Percentiles rank a stretch among this genome's conserved stretches.
phyloP scores from a whole-genome alignment of 2,797 vertebrate genomes.

The Sylvilagus floridanus region DNA sequence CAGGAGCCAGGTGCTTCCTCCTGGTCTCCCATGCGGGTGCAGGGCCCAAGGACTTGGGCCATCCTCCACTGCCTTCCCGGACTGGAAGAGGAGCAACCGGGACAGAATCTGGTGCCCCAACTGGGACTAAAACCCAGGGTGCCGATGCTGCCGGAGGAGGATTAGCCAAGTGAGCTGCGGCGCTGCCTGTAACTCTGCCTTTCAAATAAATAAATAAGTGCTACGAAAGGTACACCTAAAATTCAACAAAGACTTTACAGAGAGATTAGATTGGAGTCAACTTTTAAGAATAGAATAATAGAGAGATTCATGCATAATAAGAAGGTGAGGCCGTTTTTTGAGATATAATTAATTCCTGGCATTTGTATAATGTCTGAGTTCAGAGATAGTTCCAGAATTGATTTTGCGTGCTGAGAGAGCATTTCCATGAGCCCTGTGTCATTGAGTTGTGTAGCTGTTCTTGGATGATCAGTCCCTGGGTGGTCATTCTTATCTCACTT shows the following conservation, averaged over 20 bases:
- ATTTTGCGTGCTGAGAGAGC: neutral
- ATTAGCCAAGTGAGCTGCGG: too few relatives aligned
- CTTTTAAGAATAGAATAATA: neutral
- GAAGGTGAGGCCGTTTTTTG: neutral
- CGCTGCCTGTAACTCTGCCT: too few relatives aligned
- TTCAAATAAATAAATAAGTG: neutral
- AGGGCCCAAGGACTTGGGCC: too few relatives aligned
- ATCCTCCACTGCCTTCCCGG: too few relatives aligned
- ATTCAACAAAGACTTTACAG: neutral
- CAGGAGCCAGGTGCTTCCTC: too few relatives aligned
- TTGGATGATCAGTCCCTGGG: slow-evolving; percentile 35
- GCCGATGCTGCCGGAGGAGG: too few relatives aligned
- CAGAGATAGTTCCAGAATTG: neutral
- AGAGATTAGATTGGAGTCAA: neutral
- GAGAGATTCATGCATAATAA: neutral
- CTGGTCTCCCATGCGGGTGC: too few relatives aligned
- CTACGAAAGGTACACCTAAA: neutral
- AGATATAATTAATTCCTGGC: slow-evolving; percentile 8
- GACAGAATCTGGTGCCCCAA: too few relatives aligned
- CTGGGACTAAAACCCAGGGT: too few relatives aligned
- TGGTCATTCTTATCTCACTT: neutral
- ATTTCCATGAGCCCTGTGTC: slow-evolving; percentile 13
- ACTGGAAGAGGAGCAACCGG: too few relatives aligned
- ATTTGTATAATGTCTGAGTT: neutral
- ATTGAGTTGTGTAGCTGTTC: neutral